phyloP scores from a whole-genome alignment of 2,113 vertebrate species.

The Pteruthius melanotis region DNA sequence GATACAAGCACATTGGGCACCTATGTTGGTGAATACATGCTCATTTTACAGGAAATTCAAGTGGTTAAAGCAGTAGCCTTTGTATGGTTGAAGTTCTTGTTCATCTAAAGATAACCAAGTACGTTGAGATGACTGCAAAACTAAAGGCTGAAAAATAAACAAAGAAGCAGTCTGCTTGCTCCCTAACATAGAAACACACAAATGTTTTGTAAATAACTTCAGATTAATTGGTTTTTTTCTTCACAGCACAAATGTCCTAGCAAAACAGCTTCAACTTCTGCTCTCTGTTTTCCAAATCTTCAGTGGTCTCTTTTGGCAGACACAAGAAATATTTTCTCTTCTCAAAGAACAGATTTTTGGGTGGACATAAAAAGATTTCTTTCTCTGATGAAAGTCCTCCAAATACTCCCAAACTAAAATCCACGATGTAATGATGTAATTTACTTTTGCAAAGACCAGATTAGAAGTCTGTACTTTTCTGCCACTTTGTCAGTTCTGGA shows the following conservation, averaged over 20 bases:
- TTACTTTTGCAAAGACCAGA: neutral
- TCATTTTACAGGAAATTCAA: neutral
- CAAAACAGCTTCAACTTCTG: neutral
- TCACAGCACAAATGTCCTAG: neutral
- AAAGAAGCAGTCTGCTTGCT: neutral
- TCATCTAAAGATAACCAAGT: neutral
- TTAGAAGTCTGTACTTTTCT: neutral
- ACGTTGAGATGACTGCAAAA: neutral
- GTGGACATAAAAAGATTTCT: neutral
- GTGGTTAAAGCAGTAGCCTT: neutral
- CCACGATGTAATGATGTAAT: neutral
- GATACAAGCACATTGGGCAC: fast-evolving
- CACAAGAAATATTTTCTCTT: neutral
- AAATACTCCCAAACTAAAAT: neutral
- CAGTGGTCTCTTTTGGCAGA: neutral
- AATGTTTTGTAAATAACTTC: neutral
- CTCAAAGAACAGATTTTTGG: neutral
- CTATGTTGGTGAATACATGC: neutral
- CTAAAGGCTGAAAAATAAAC: neutral
- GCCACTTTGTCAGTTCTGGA: neutral
- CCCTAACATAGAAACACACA: neutral
- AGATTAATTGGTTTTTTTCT: neutral
- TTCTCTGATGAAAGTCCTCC: neutral
- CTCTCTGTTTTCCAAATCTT: neutral
- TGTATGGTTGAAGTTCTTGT: neutral